Conservation (phyloP, 2,888 invertebrate genomes). For the Erebia epiphron region DNA sequence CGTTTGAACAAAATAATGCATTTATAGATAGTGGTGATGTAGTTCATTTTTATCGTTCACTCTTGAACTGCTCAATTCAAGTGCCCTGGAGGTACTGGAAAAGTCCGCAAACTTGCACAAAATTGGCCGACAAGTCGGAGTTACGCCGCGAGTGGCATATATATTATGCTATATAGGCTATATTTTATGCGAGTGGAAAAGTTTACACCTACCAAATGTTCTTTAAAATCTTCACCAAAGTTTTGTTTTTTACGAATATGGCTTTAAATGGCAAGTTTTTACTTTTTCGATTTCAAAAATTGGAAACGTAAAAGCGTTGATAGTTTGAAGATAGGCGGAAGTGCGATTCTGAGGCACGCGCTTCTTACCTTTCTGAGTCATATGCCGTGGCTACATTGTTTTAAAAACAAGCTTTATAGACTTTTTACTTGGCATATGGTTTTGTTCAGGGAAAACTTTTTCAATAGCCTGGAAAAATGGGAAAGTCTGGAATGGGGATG, state of each 20-base stretch:
- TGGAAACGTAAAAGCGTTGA: too few species aligned
- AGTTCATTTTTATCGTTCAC: slow-evolving; percentile 4
- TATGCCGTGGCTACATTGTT: neutral
- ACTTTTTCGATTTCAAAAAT: too few species aligned
- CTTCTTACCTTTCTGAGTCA: too few species aligned
- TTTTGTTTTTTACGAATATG: neutral
- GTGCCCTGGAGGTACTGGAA: slow-evolving; percentile 30
- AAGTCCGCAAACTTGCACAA: slow-evolving; percentile 24
- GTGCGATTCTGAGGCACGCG: too few species aligned
- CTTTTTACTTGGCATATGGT: neutral
- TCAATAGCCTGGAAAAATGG: neutral
- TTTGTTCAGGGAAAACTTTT: neutral
- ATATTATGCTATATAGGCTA: slow-evolving; percentile 18
- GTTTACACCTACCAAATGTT: slow-evolving; percentile 17
- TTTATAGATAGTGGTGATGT: neutral
- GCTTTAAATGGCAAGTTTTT: neutral
- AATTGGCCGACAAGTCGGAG: slow-evolving; percentile 25
- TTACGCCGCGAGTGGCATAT: slow-evolving; percentile 20
- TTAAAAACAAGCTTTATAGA: neutral
- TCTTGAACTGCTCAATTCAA: neutral
- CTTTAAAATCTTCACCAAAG: slow-evolving; percentile 13
- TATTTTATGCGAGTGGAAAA: slow-evolving; percentile 17
- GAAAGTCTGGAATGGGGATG: too few species aligned
- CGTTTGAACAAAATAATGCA: neutral
- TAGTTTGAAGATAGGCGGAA: too few species aligned